Evolutionary conservation across 2,797 vertebrate genomes (phyloP), one percentile per base, ranked within the genome.

Genomic region (Eulemur albifrons): DNA sequence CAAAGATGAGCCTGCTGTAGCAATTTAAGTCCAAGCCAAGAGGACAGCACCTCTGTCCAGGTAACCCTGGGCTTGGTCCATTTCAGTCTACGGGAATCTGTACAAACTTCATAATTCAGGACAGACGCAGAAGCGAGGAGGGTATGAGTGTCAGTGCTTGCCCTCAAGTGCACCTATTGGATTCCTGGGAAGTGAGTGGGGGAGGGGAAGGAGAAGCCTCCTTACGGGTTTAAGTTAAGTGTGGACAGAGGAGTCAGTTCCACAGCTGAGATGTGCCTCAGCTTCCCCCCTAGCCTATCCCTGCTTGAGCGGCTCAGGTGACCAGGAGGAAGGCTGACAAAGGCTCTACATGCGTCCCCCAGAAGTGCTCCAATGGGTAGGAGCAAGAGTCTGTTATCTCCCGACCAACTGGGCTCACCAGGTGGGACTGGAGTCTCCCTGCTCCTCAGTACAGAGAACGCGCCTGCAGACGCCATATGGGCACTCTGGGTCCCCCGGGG

Each of bases 331-430:
- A 23, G 21, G 67, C 30, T 8, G 12, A 70, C 21, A 9, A 48
- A 54, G 45, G 11, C 59, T 94, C 57, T 73, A 4, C 0, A 2
- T 1, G 0, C 4, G 1, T 83, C 3, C 38, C 27, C 12, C 0
- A 18, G 52, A 80, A 80, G 6, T 50, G 14, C 35, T 18, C 32
- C 18, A 82, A 79, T 5, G 40, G n/a, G 3, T 14, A 72, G 5
- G 54, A n/a, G 25, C 7, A 32, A 25, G 73, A 20, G 15, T 59
- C 38, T 61, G 17, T 25, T 30, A 20, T 0, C 4, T 10, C 15
- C 8, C 14, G 65, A 57, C 3, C 30, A 25, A 25, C 6, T 17
- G 25, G 30, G 45, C 3, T 81, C 17, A 10, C 27, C 45, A 70
- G n/a, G 43, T 12, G 27, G 61, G 13, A 8, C 9, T 30, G 25